A percentile compares a stretch with the other conserved stretches of the same genome.
Evolutionary conservation across 2,888 invertebrate species (phyloP).

Genomic region (Tuberolachnus salignus): DNA sequence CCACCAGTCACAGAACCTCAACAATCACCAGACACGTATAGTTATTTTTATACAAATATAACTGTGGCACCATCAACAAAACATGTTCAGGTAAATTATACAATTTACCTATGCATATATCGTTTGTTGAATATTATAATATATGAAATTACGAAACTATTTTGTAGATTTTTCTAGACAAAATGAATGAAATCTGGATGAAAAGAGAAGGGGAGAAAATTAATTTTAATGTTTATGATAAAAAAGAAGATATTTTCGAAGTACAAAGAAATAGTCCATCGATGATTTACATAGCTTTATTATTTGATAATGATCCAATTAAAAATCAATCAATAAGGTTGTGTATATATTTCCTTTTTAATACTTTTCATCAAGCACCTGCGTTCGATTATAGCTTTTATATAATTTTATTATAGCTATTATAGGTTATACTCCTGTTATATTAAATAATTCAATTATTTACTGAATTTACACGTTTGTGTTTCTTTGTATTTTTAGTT

Average conservation of each 20-base stretch:
- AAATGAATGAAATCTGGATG: constrained; percentile 43
- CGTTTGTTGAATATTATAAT: not conserved
- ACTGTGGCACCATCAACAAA: constrained; percentile 73
- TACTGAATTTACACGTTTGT: not conserved
- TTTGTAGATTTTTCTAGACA: constrained; percentile 44
- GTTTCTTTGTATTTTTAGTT: constrained; percentile 67
- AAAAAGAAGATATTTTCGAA: constrained; percentile 48
- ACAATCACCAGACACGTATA: constrained; percentile 67
- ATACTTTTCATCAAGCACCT: too few relatives aligned
- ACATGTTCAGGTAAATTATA: constrained; percentile 64
- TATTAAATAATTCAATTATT: not conserved
- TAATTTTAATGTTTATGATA: constrained; percentile 35
- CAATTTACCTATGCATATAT: constrained; percentile 56
- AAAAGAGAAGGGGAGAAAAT: constrained; percentile 34
- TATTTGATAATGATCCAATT: constrained; percentile 36
- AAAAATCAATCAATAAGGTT: constrained; percentile 36
- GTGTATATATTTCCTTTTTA: not conserved
- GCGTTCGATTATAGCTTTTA: too few relatives aligned
- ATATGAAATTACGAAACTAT: not conserved
- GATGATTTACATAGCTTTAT: constrained; percentile 44
- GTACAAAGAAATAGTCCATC: constrained; percentile 48
- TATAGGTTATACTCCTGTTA: too few relatives aligned
- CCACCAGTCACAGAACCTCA: constrained; percentile 72
- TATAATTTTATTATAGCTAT: too few relatives aligned
- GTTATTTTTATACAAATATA: constrained; percentile 70